Conservation (phyloP, 2,888 invertebrate genomes). For the Lacanobia wlatinum region DNA sequence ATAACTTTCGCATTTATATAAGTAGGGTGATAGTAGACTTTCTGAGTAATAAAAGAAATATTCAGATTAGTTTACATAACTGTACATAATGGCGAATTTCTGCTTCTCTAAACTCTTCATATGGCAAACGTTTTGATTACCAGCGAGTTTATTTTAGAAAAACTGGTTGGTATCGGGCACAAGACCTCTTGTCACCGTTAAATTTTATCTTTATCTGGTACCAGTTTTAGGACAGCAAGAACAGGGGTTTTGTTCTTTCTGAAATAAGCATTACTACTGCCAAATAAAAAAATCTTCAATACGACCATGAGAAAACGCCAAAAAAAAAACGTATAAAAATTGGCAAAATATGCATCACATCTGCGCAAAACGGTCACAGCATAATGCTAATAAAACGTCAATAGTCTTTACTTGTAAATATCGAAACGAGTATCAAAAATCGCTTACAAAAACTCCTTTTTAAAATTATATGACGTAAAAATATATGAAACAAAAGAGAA, state of each 20-base stretch:
- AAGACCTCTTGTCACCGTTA: conserved; percentile 31
- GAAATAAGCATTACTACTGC: background rate
- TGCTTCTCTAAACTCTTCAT: background rate
- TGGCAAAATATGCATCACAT: too few relatives aligned
- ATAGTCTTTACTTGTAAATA: too few relatives aligned
- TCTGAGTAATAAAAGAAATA: background rate
- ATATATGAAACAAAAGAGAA: too few relatives aligned
- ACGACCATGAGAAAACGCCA: too few relatives aligned
- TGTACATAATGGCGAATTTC: conserved; percentile 2
- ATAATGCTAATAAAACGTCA: too few relatives aligned
- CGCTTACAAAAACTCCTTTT: too few relatives aligned
- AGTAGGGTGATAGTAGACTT: background rate
- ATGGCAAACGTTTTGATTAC: conserved; percentile 2
- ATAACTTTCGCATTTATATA: too few relatives aligned
- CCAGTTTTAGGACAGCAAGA: conserved; percentile 17
- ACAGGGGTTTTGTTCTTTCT: background rate
- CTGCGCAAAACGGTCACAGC: too few relatives aligned
- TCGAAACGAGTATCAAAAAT: too few relatives aligned
- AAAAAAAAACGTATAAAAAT: too few relatives aligned
- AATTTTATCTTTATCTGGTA: conserved; percentile 11
- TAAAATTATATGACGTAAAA: too few relatives aligned
- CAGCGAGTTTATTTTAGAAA: conserved; percentile 42
- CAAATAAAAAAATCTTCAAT: background rate
- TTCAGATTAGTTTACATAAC: conserved; percentile 7
- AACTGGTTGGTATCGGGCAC: conserved; percentile 46